Conservation (phyloP, 2,113 vertebrate genomes). For the Benitochromis conjunctus region DNA sequence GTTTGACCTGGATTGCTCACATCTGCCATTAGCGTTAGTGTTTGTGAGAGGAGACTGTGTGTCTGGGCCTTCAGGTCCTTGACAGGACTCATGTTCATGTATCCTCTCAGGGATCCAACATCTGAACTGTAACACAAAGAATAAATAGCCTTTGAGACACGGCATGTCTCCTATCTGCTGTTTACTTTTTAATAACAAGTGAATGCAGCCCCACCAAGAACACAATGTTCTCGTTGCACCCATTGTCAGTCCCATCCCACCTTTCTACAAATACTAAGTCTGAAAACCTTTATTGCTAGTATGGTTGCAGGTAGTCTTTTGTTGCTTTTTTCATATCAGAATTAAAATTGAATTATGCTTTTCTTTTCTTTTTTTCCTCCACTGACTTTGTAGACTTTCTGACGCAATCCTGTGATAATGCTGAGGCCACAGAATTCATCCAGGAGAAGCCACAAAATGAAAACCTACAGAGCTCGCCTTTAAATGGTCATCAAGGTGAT, state of each 20-base stretch:
- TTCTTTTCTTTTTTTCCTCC: background rate
- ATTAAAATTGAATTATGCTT: background rate
- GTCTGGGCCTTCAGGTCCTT: background rate
- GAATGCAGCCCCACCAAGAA: background rate
- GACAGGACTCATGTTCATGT: background rate
- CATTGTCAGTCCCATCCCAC: background rate
- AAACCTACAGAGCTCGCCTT: background rate
- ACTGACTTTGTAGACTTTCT: conserved; percentile 59
- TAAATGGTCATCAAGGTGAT: conserved; percentile 1
- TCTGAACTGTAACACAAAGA: background rate
- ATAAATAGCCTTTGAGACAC: background rate
- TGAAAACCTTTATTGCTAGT: background rate
- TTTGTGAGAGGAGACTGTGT: background rate
- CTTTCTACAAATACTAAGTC: background rate
- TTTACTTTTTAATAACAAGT: background rate
- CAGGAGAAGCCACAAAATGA: background rate
- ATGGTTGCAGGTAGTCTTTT: background rate
- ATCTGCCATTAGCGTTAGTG: background rate
- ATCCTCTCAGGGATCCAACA: background rate
- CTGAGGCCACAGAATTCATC: background rate
- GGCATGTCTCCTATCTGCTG: background rate
- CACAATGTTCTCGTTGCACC: background rate
- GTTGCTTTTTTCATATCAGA: background rate
- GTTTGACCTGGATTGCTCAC: background rate
- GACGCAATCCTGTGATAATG: conserved; percentile 19